phyloP scores from a whole-genome alignment of 35 echinoderm and acorn worm genomes.

The Lytechinus variegatus region DNA sequence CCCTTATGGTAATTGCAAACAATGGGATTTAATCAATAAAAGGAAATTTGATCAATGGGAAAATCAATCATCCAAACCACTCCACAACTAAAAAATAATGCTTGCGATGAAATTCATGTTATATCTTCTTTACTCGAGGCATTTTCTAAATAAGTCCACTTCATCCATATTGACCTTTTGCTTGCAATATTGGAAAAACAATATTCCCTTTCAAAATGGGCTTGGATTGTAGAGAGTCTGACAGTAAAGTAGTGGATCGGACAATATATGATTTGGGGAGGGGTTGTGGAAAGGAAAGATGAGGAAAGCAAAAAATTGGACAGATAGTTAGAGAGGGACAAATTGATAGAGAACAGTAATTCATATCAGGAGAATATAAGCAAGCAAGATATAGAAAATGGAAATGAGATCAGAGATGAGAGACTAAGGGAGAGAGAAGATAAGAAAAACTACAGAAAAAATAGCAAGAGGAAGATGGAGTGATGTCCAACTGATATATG shows the following conservation, averaged over 20 bases:
- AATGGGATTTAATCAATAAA: neutral
- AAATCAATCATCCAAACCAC: neutral
- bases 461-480: no score
- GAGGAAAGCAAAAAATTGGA: neutral
- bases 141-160: slow-evolving; percentile 18
- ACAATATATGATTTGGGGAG: neutral
- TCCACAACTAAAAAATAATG: neutral
- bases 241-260: neutral
- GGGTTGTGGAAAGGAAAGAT: neutral
- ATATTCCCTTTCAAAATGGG: neutral
- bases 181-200: slow-evolving; percentile 5
- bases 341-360: no score
- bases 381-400: no score
- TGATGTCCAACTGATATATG: no score
- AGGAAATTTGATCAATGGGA: slow-evolving; percentile 2
- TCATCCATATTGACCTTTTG: slow-evolving; percentile 5
- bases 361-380: no score
- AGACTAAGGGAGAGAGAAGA: neutral
- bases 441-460: neutral
- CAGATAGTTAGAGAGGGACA: neutral
- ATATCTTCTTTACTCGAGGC: slow-evolving; percentile 11
- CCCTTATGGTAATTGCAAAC: neutral
- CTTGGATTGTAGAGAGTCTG: neutral
- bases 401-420: neutral
- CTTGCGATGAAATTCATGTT: slow-evolving; percentile 1